Conservation (phyloP, 1,140 invertebrate species). For the Zaprionus lachaisei region DNA sequence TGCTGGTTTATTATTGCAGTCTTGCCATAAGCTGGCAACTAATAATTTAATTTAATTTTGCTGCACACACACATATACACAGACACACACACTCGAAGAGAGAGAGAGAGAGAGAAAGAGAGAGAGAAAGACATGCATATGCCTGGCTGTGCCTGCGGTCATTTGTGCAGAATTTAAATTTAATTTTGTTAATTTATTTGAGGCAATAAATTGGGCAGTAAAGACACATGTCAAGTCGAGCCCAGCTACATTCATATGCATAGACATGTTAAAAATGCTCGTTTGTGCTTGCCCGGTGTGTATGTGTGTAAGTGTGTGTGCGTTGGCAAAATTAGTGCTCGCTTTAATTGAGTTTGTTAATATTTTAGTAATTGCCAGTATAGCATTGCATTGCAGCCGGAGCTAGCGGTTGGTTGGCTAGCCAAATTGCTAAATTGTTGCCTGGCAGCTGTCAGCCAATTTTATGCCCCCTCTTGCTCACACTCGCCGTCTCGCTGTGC, state of each 20-base stretch:
- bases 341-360: conserved; percentile 82
- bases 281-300: conserved; percentile 3
- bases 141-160: conserved; percentile 59
- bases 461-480: conserved; percentile 55
- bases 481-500: conserved; percentile 2
- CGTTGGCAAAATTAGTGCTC: conserved; percentile 71
- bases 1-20: conserved; percentile 42
- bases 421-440: conserved; percentile 57
- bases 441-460: conserved; percentile 76
- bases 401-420: conserved; percentile 16
- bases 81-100: neutral
- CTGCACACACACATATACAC: neutral
- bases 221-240: conserved; percentile 61
- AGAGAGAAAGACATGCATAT: neutral
- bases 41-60: conserved; percentile 74
- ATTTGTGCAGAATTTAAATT: conserved; percentile 73
- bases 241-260: conserved; percentile 57
- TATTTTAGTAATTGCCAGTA: conserved; percentile 77
- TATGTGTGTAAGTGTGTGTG: conserved; percentile 23
- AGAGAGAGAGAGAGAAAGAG: neutral
- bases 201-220: conserved; percentile 73
- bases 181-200: conserved; percentile 83
- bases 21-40: conserved; percentile 28
- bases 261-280: conserved; percentile 66
- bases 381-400: conserved; percentile 45